Evolutionary conservation across 1,140 invertebrate genomes (phyloP), one percentile per base, ranked within the genome.

Genomic region (Psilanteris sp.): DNA sequence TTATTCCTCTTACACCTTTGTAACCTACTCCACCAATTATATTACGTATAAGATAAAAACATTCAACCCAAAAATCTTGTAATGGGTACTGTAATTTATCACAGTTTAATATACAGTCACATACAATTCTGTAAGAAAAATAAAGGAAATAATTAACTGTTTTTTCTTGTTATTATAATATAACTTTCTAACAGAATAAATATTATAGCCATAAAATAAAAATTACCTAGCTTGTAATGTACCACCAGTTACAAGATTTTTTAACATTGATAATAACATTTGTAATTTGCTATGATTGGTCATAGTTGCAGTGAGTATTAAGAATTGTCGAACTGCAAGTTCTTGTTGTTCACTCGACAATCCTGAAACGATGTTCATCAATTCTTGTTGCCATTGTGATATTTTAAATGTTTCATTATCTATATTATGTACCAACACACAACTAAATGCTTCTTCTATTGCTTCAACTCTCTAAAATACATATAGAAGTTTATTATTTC

Each of bases 1-100:
- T 95, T 26, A 97, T 95, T 90, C 96, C 95, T 76, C 96, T 88
- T 1, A 97, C 95, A 34, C 95, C 96, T 90, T 98, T 99, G 83
- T 99, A 99, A 85, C 98, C 96, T 6, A 98, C 97, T 57, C 94
- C 93, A 24, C 93, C 92, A 81, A 98, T 95, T 55, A 98, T 94
- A 81, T 92, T 93, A 75, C 93, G 91, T 29, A 98, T 94, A 2
- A 98, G 89, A 55, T 92, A 90, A 87, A 98, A 98, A 82, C 93
- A 94, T 83, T 94, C 93, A 7, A 95, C 92, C 97, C 96, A 98
- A 88, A 95, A 96, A 57, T 94, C 92, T 78, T 92, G 90, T 82
- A 95, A 92, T 46, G 92, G 90, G 83, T 94, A 93, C 8, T 91
- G 88, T 5, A 98, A 88, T 83, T 94, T 94, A 16, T 97, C 95